These are phyloP conservation scores for Hoplostethus mediterraneus DNA, from an alignment of 2,797 vertebrate genomes.

Conservation along the genomic window DNA sequence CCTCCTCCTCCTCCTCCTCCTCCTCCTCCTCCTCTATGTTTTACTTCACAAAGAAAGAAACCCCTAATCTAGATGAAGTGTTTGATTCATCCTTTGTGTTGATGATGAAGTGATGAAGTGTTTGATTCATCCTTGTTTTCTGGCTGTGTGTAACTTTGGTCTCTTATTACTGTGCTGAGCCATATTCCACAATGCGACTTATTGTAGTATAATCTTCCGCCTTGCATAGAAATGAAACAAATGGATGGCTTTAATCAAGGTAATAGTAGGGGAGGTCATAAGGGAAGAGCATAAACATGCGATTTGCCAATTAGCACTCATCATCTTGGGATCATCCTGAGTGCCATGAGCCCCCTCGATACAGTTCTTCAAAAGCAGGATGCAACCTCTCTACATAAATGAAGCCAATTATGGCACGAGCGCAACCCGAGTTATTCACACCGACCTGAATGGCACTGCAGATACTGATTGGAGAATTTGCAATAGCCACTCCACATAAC, in stretches of 20 bases:
- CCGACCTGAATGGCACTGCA: constrained; percentile 4
- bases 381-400: constrained; percentile 20
- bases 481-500: constrained; percentile 20
- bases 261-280: constrained; percentile 29
- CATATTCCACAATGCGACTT: not conserved
- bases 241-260: constrained; percentile 51
- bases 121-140: not conserved
- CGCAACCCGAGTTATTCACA: constrained; percentile 4
- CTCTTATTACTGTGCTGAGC: not conserved
- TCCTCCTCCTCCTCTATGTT: not conserved
- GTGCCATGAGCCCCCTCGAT: constrained; percentile 22
- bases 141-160: not conserved
- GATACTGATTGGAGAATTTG: not conserved
- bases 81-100: not conserved
- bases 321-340: constrained; percentile 46
- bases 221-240: constrained; percentile 15
- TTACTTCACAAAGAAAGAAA: not conserved
- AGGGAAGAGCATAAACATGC: constrained; percentile 16
- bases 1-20: not conserved
- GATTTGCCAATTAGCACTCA: constrained; percentile 55
- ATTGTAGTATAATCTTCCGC: not conserved
- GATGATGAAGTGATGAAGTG: too few relatives aligned
- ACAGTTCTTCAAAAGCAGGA: constrained; percentile 37
- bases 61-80: too few relatives aligned
- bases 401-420: constrained; percentile 22